Base-by-base conservation (phyloP, 1,140 invertebrate genomes). In the Scylla paramamosain region DNA sequence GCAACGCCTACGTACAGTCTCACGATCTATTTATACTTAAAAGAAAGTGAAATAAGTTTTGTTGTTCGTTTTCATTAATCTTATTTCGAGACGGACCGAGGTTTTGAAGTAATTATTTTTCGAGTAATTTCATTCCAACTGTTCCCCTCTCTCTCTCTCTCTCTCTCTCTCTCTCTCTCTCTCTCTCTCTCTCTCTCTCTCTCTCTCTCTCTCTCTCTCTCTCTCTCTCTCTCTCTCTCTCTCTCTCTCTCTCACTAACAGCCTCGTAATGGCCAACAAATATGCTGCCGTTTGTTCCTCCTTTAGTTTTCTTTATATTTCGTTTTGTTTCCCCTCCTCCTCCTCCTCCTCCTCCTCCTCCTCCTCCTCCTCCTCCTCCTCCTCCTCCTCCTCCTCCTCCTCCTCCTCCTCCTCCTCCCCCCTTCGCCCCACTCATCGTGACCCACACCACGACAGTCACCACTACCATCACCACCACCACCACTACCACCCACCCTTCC, bases 171-270 rank as follows among this genome's bases (percentile, higher is more conserved):
- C 87, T 45, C 87, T 89, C 45, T 52, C 45, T 29, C 46, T 28
- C 20, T 52, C 46, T 91, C n/a, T 59, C 25, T 59, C 46, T 91
- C 46, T 29, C 89, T 59, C n/a, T 29, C 25, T 91, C 46, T 59
- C 48, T 91, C 48, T 91, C 48, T 59, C 48, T 59, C 46, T 29
- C 46, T 91, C 46, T 91, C 89, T 91, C 48, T 91, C n/a, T 87
- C 20, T 77, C n/a, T 77, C n/a, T 77, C 67, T 77, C 67, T 77
- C 67, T n/a, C 20, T n/a, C 67, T 77, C 67, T 77, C 20, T n/a
- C n/a, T 77, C 52, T 77, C 67, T 77, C 67, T 77, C 67, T 77
- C 67, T 77, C 67, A 16, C 67, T 77, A 12, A 20, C 67, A 20
- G 12, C 20, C 67, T 77, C 67, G 67, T 39, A 39, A 39, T 39